Percentiles rank a stretch among this genome's conserved stretches.
Evolutionary conservation across 2,113 vertebrate species (phyloP).

Genomic region (Oostethus manadensis): DNA sequence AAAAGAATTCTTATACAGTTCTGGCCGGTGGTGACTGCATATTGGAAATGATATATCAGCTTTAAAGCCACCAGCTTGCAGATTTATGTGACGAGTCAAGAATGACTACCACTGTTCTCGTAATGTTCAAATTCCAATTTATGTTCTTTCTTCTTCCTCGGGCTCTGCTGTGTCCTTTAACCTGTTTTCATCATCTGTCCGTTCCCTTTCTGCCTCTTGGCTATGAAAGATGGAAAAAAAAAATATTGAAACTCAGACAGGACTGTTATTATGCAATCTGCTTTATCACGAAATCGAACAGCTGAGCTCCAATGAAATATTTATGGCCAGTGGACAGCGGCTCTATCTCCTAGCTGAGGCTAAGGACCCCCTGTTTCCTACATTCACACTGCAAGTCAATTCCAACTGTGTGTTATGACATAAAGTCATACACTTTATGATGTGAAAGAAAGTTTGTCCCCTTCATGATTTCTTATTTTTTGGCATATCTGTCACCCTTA

Average conservation of each 20-base stretch:
- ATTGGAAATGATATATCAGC: background rate
- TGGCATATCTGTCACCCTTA: no score
- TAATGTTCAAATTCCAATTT: constrained; percentile 8
- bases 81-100: constrained; percentile 2
- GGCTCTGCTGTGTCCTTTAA: background rate
- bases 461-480: no score
- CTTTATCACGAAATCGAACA: constrained; percentile 12
- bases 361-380: background rate
- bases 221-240: background rate
- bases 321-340: constrained; percentile 16
- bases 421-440: no score
- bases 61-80: background rate
- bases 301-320: constrained; percentile 35
- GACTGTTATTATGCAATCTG: constrained; percentile 16
- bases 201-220: background rate
- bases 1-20: background rate
- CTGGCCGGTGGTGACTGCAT: background rate
- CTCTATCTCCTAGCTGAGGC: constrained; percentile 13
- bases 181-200: constrained; percentile 13
- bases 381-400: no score
- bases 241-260: constrained; percentile 1
- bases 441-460: no score
- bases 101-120: background rate
- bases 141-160: background rate
- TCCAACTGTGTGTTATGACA: background rate